Evolutionary conservation across 2,888 invertebrate genomes (phyloP).

Genomic region (Prosopocoilus inquinatus): DNA sequence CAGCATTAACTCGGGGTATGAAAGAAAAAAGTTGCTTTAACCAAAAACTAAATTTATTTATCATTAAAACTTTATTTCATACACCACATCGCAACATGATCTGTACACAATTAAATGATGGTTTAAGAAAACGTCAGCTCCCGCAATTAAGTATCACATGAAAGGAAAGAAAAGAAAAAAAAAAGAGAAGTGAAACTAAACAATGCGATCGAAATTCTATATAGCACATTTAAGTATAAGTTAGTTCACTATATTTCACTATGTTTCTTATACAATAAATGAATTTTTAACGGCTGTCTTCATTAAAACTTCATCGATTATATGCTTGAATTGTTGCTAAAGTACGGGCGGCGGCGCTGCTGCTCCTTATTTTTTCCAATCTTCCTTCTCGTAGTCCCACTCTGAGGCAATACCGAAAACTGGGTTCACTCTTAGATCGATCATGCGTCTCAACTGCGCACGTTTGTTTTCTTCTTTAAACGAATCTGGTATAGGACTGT

Average conservation of each 20-base stretch:
- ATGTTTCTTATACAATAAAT: slow-evolving; percentile 1
- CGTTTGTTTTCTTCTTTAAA: slow-evolving; percentile 60
- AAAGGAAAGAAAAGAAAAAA: background rate
- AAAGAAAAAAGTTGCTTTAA: background rate
- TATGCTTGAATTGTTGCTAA: slow-evolving; percentile 3
- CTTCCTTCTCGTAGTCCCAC: slow-evolving; percentile 58
- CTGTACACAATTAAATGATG: background rate
- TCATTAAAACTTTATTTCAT: slow-evolving; percentile 5
- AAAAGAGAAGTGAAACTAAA: background rate
- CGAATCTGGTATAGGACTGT: slow-evolving; percentile 52
- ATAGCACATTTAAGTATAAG: slow-evolving; percentile 2
- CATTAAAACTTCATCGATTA: slow-evolving; percentile 10
- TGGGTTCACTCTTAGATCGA: slow-evolving; percentile 58
- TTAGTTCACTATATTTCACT: slow-evolving; percentile 1
- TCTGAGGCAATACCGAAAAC: slow-evolving; percentile 62
- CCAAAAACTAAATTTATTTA: slow-evolving; percentile 4
- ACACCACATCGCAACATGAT: slow-evolving; percentile 4
- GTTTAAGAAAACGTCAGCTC: background rate
- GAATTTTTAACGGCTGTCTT: slow-evolving; percentile 11
- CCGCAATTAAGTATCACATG: background rate
- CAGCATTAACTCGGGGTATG: no score
- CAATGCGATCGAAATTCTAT: background rate
- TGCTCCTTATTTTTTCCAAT: background rate
- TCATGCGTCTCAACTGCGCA: slow-evolving; percentile 60
- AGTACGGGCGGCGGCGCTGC: background rate